Evolutionary conservation across 2,113 vertebrate genomes (phyloP), one percentile per base, ranked within the genome.

Genomic region (Oceanites oceanicus): DNA sequence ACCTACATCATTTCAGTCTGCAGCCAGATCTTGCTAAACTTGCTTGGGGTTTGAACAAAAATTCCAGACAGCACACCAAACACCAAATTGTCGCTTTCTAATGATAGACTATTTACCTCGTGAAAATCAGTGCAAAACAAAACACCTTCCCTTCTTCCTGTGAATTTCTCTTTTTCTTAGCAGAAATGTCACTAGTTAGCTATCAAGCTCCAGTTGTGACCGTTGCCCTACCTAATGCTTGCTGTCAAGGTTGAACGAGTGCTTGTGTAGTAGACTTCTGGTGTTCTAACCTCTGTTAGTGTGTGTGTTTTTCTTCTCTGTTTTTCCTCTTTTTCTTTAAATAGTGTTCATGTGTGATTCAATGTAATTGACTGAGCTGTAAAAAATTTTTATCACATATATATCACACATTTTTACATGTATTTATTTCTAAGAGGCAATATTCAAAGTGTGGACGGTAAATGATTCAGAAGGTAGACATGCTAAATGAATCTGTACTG

Each of bases 331-430:
- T 70, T 61, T 47, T 25, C 20, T 50, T 61, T 56, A 66, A 78
- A n/a, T 21, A 26, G 19, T 11, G 11, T 25, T 67, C 26, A 5
- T 1, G 0, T 38, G 15, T 38, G 52, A 67, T 34, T 40, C 56
- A 14, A 4, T 7, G 13, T 0, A 17, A 22, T 0, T 11, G 13
- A n/a, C 14, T 34, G 23, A 70, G n/a, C 50, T 44, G 14, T 7
- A 26, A 68, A 78, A n/a, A n/a, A 4, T 3, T 18, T 53, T 53
- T 11, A 15, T 26, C 15, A 32, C 3, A 11, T 11, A 30, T 11
- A 3, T 6, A 13, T 30, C 32, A 18, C 3, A 3, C 38, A 18
- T 36, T 65, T 86, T 45, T 42, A 26, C 6, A 23, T 0, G 7
- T 13, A 13, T 16, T 38, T 58, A 8, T 79, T 79, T 42, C 36